Evolutionary conservation across 2,113 vertebrate species (phyloP).

Genomic region (Lonchura striata): DNA sequence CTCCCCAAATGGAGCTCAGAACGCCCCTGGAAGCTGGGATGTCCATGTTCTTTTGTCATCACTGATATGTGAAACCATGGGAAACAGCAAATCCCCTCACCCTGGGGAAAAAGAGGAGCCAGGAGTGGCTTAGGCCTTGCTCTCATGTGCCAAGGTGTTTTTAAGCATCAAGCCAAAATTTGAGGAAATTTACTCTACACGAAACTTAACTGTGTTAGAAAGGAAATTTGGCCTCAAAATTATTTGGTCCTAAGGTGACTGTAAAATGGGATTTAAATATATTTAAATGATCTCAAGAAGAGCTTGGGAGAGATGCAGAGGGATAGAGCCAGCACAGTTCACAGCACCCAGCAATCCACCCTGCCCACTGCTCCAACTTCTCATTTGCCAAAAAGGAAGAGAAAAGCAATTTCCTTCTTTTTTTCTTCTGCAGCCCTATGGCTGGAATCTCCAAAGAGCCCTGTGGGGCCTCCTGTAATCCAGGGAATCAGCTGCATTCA

Average conservation of each 20-base stretch:
- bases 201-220: constrained; percentile 10
- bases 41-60: not conserved
- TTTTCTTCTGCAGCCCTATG: not conserved
- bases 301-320: not conserved
- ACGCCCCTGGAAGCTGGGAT: not conserved
- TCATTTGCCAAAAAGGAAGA: not conserved
- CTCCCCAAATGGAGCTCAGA: not conserved
- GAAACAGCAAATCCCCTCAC: not conserved
- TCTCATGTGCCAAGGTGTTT: constrained; percentile 27
- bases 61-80: not conserved
- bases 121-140: not conserved
- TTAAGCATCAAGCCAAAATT: constrained; percentile 20
- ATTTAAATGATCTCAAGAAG: not conserved
- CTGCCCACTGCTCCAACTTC: not conserved
- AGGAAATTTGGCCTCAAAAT: constrained; percentile 1
- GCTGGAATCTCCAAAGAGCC: not conserved
- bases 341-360: constrained; percentile 21
- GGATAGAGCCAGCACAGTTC: not conserved
- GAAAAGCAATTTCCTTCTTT: not conserved
- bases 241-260: not conserved
- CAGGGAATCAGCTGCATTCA: not conserved
- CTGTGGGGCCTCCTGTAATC: not conserved
- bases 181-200: constrained; percentile 5
- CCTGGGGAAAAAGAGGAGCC: not conserved
- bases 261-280: constrained; percentile 21